A percentile compares a stretch with the other conserved stretches of the same genome.
These are phyloP conservation scores for Lampropteryx suffumata DNA, from an alignment of 2,888 invertebrate species.

Conservation along the genomic window DNA sequence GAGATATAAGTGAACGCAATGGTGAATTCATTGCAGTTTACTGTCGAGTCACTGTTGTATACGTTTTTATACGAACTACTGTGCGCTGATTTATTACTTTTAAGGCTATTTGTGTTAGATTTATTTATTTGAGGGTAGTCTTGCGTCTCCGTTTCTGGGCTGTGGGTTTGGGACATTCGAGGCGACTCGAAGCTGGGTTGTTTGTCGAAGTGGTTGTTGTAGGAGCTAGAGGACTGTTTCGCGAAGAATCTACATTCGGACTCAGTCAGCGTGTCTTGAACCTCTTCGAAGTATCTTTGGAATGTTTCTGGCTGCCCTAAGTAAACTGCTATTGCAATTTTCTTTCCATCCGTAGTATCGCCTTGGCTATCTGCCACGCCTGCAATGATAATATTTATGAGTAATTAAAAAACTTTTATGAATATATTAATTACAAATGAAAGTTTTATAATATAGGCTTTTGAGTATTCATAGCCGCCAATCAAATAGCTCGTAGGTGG, in stretches of 20 bases:
- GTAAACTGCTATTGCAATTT: constrained; percentile 94
- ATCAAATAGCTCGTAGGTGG: constrained; percentile 12
- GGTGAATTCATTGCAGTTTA: constrained; percentile 88
- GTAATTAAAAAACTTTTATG: constrained; percentile 1
- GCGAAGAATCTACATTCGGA: constrained; percentile 84
- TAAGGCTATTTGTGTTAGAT: constrained; percentile 80
- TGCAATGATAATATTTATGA: constrained; percentile 37
- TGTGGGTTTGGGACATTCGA: constrained; percentile 71
- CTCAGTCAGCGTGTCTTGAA: constrained; percentile 85
- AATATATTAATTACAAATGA: background rate
- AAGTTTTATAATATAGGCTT: constrained; percentile 13
- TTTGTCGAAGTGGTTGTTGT: constrained; percentile 76
- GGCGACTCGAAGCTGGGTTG: constrained; percentile 77
- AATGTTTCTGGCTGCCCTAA: constrained; percentile 92
- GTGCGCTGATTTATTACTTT: constrained; percentile 81
- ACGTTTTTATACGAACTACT: constrained; percentile 78
- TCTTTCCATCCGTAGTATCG: constrained; percentile 91
- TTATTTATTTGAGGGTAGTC: constrained; percentile 74
- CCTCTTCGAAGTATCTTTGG: constrained; percentile 86
- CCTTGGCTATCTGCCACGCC: constrained; percentile 83
- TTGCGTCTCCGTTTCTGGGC: constrained; percentile 71
- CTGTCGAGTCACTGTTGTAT: constrained; percentile 77
- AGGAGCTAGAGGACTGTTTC: constrained; percentile 72
- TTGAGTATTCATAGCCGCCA: constrained; percentile 18
- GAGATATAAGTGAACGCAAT: constrained; percentile 95